phyloP scores from a whole-genome alignment of 37 sponge, comb jelly and placozoan genomes.

The Axinella damicornis region DNA sequence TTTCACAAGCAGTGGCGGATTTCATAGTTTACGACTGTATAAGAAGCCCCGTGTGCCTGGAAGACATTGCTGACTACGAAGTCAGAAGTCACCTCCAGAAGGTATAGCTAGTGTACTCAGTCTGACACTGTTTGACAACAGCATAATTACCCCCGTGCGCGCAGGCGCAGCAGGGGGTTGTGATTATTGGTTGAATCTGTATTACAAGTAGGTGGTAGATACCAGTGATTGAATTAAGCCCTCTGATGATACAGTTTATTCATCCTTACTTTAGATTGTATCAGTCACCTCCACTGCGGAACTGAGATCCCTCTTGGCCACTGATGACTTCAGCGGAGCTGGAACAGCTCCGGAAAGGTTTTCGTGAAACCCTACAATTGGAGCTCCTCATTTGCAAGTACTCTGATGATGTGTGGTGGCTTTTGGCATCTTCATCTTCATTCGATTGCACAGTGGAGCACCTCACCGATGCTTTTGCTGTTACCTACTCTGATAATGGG shows the following conservation, averaged over 20 bases:
- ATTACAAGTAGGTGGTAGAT: no score
- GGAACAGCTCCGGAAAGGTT: not conserved
- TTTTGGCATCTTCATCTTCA: not conserved
- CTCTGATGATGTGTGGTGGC: not conserved
- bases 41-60: not conserved
- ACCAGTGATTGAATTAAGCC: no score
- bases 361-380: conserved; percentile 18
- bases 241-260: no score
- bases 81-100: not conserved
- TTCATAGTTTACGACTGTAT: conserved; percentile 8
- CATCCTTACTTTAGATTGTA: no score
- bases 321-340: no score
- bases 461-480: not conserved
- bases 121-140: no score
- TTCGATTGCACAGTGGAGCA: not conserved
- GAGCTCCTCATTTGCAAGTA: not conserved
- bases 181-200: no score
- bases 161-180: no score
- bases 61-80: conserved; percentile 8
- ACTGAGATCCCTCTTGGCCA: no score
- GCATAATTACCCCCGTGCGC: no score
- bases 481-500: not conserved
- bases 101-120: no score
- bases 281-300: no score
- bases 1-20: conserved; percentile 35